Evolutionary conservation across 2,888 invertebrate species (phyloP), one percentile per base, ranked within the genome.

Genomic region (Maniola hyperantus): DNA sequence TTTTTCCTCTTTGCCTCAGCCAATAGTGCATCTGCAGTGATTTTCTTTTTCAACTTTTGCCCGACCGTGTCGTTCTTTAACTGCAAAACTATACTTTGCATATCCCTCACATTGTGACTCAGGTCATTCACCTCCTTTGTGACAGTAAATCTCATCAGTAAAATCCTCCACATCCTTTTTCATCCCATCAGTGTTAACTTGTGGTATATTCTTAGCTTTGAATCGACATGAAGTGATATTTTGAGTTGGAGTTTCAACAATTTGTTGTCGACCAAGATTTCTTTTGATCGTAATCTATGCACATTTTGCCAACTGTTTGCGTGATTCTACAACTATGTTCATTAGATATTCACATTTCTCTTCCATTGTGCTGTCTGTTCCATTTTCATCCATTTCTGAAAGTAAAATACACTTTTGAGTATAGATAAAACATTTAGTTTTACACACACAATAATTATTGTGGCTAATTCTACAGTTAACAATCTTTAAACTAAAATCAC

Each of bases 281-380:
- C 74, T 91, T 92, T 13, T 83, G 79, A 20, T 88, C 81, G 42
- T 91, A 91, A 0, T 89, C 87, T 0, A 83, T 71, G 33, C 88
- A 89, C 76, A 83, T 83, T 72, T 85, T 88, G 0, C 91, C 86
- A 60, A 88, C 7, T 79, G 74, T 76, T 85, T 95, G 77, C 92
- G 93, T 66, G 82, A 84, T 80, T 83, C 93, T 8, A 91, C 90
- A 0, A 91, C 90, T 1, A 86, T 75, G 44, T 85, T 87, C 92
- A 92, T 89, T 0, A 91, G 75, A 57, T 88, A 82, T 71, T 91
- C 91, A 67, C 89, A 89, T 77, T 87, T 84, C 2, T 83, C 83
- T 72, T 83, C 85, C 18, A 87, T 68, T 5, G 79, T 70, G 5
- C 20, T 15, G 18, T 20, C 18, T 11, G n/a, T 54, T 53, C 13